Conservation (phyloP, 2,888 invertebrate species). For the Elmis aenea region DNA sequence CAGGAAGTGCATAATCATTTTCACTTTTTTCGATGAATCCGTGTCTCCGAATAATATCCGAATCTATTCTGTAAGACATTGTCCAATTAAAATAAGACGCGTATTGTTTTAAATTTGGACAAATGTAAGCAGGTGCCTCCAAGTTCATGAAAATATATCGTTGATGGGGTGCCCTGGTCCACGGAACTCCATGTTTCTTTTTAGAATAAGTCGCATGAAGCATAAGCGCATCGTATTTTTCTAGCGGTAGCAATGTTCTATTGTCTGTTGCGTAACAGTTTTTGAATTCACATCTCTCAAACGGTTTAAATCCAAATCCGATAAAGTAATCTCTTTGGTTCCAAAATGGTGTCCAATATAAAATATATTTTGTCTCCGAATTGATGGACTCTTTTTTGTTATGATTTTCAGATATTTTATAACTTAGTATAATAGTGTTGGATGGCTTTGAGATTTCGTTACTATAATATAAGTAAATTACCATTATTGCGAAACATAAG, state of each 20-base stretch:
- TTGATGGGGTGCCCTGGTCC: slow-evolving; percentile 42
- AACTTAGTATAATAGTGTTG: too few species aligned
- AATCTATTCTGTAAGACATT: slow-evolving; percentile 52
- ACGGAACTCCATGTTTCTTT: slow-evolving; percentile 36
- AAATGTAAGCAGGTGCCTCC: slow-evolving; percentile 45
- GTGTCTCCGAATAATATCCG: slow-evolving; percentile 43
- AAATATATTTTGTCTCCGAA: too few species aligned
- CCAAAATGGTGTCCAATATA: slow-evolving; percentile 31
- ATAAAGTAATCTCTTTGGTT: slow-evolving; percentile 21
- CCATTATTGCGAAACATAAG: too few species aligned
- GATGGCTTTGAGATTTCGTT: too few species aligned
- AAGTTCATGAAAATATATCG: slow-evolving; percentile 49
- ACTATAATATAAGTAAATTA: too few species aligned
- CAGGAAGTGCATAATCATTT: slow-evolving; percentile 23
- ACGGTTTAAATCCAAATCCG: slow-evolving; percentile 25
- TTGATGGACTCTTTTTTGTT: too few species aligned
- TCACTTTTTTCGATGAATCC: slow-evolving; percentile 19
- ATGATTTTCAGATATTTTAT: too few species aligned
- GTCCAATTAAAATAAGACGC: slow-evolving; percentile 52
- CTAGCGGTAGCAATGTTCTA: slow-evolving; percentile 36
- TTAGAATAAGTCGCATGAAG: slow-evolving; percentile 45
- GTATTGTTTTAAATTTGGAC: slow-evolving; percentile 23
- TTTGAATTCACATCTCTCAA: slow-evolving; percentile 38
- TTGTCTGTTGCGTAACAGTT: slow-evolving; percentile 48
- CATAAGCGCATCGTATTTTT: slow-evolving; percentile 50